These are phyloP conservation scores for Sinella curviseta DNA, from an alignment of 1,140 invertebrate genomes.

Conservation along the genomic window DNA sequence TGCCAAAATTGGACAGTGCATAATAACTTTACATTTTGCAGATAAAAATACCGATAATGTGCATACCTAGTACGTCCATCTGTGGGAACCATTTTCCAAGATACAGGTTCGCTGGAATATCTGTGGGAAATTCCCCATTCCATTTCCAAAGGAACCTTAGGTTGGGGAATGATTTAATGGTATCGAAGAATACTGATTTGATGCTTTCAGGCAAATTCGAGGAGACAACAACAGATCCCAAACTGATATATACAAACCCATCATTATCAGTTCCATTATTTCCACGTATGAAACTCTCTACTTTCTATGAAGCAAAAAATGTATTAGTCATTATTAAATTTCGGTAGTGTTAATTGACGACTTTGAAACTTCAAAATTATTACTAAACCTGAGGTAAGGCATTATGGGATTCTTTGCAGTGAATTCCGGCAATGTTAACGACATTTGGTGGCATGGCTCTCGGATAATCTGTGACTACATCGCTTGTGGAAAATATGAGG, in stretches of 20 bases:
- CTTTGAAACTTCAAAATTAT: too few relatives aligned
- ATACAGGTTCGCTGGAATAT: constrained; percentile 32
- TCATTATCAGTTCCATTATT: not conserved
- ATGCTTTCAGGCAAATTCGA: constrained; percentile 53
- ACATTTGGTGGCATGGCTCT: not conserved
- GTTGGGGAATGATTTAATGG: constrained; percentile 36
- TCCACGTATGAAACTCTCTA: not conserved
- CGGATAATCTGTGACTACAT: not conserved
- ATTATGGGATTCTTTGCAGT: not conserved
- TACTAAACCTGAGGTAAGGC: not conserved
- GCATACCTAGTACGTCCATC: constrained; percentile 43
- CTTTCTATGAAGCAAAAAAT: not conserved
- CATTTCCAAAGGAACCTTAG: constrained; percentile 33
- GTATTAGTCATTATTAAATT: not conserved
- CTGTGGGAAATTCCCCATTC: not conserved
- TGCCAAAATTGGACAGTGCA: not conserved
- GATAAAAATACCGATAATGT: too few relatives aligned
- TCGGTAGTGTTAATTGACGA: too few relatives aligned
- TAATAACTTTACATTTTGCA: not conserved
- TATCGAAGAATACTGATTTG: constrained; percentile 41
- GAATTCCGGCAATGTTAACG: not conserved
- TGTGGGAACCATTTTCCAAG: constrained; percentile 35
- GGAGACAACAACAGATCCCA: constrained; percentile 15
- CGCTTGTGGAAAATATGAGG: not conserved
- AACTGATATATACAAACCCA: constrained; percentile 37